phyloP scores from a whole-genome alignment of 1,140 invertebrate species.

The Brachionus calyciflorus region DNA sequence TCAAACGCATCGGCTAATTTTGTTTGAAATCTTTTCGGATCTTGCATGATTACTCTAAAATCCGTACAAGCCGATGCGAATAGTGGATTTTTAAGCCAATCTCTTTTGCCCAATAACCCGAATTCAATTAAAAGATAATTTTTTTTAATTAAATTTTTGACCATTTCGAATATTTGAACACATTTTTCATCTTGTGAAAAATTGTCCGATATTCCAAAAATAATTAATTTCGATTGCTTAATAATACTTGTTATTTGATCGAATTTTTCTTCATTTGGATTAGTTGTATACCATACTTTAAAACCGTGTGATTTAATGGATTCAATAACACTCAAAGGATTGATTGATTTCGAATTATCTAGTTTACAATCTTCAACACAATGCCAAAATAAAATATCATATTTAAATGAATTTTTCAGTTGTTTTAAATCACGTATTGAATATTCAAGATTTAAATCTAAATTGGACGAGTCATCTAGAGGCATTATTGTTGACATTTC shows the following conservation, averaged over 20 bases:
- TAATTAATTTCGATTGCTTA: conserved; percentile 4
- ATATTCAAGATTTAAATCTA: conserved; percentile 56
- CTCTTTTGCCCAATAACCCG: neutral
- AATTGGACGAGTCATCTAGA: conserved; percentile 52
- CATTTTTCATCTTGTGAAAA: conserved; percentile 5
- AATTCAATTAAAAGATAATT: conserved; percentile 31
- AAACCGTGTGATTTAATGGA: conserved; percentile 49
- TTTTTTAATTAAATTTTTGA: conserved; percentile 14
- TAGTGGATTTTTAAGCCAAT: conserved; percentile 28
- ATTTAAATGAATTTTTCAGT: conserved; percentile 51
- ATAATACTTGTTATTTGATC: neutral
- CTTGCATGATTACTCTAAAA: conserved; percentile 56
- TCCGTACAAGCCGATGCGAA: conserved; percentile 29
- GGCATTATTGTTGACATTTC: conserved; percentile 55
- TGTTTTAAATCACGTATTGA: conserved; percentile 53
- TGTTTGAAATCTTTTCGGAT: conserved; percentile 50
- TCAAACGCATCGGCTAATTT: conserved; percentile 53
- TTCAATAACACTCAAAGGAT: conserved; percentile 50
- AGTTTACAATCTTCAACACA: conserved; percentile 48
- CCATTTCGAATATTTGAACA: conserved; percentile 19
- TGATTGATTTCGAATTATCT: conserved; percentile 38
- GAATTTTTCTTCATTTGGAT: neutral
- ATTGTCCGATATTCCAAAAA: conserved; percentile 35
- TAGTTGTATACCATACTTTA: neutral
- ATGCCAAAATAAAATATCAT: conserved; percentile 54